Evolutionary conservation across 1,140 invertebrate genomes (phyloP), one percentile per base, ranked within the genome.

Genomic region (Belonocnema kinseyi): DNA sequence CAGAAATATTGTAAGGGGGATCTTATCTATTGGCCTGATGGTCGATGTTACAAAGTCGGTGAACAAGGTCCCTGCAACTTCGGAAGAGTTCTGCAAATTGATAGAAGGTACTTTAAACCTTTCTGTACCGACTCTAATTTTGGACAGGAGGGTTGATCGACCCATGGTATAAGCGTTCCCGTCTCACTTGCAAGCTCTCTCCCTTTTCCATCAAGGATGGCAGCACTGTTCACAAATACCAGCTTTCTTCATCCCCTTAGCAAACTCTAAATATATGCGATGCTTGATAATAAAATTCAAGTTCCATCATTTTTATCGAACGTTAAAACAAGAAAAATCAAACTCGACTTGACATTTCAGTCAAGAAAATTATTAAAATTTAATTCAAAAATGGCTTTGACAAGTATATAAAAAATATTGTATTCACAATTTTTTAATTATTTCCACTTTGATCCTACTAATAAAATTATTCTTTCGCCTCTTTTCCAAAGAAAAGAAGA

Each of bases 21-120:
- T 52, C 56, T 76, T 40, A 76, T 88, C 40, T 46, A 82, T 0
- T 87, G 86, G 87, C 80, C 76, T 14, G 73, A 66, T 33, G 72
- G 80, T 77, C 81, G 78, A 4, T 87, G 86, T 40, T 88, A 87
- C 72, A 80, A 52, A 8, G 79, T 80, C 70, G 83, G 81, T 21
- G 80, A 86, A 3, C 74, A 78, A 81, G 86, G 86, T 66, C 86
- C 85, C 81, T 88, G 86, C 74, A 81, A 82, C 58, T 56, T 82
- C 76, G 85, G 81, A 21, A 66, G 82, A 8, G 50, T 83, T 10
- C 46, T 86, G 8, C n/a, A 52, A 11, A 71, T 88, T 61, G 80
- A 86, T 51, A 26, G 21, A 17, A 76, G 12, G 21, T 50, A 71
- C 10, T 46, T 82, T 3, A 79, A 77, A 79, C 82, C 87, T 0